Conservation (phyloP, 2,113 vertebrate species). For the Silurus asotus region DNA sequence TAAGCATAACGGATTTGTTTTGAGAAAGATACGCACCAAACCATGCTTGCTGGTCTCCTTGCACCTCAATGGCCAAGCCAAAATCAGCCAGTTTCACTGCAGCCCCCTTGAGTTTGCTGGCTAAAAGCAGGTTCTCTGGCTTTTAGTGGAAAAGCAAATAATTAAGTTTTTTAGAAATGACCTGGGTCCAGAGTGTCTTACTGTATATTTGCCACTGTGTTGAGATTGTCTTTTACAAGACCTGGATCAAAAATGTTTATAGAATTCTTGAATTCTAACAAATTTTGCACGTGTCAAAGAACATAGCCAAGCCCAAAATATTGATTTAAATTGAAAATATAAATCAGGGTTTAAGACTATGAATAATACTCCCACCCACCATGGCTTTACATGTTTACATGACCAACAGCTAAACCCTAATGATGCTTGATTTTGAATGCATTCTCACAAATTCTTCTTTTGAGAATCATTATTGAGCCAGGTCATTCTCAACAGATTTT, state of each 20-base stretch:
- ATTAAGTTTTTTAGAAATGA: not conserved
- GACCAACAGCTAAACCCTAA: not conserved
- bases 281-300: not conserved
- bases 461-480: slow-evolving; percentile 33
- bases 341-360: not conserved
- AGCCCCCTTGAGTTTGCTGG: slow-evolving; percentile 96
- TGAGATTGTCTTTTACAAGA: slow-evolving; percentile 7
- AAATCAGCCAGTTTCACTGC: slow-evolving; percentile 97
- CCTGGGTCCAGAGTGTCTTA: not conserved
- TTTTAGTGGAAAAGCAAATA: slow-evolving; percentile 67
- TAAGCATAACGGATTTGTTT: not conserved
- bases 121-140: slow-evolving; percentile 97
- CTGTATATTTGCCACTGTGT: not conserved
- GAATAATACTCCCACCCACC: not conserved
- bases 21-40: slow-evolving; percentile 82
- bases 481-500: not conserved
- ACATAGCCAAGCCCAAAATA: not conserved
- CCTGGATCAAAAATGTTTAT: slow-evolving; percentile 36
- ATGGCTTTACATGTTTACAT: not conserved
- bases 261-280: not conserved
- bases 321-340: not conserved
- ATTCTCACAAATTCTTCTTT: not conserved
- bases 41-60: slow-evolving; percentile 97
- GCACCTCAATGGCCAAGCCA: slow-evolving; percentile 94
- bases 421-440: not conserved